phyloP scores from a whole-genome alignment of 2,888 invertebrate genomes.

The Metalampra italica region DNA sequence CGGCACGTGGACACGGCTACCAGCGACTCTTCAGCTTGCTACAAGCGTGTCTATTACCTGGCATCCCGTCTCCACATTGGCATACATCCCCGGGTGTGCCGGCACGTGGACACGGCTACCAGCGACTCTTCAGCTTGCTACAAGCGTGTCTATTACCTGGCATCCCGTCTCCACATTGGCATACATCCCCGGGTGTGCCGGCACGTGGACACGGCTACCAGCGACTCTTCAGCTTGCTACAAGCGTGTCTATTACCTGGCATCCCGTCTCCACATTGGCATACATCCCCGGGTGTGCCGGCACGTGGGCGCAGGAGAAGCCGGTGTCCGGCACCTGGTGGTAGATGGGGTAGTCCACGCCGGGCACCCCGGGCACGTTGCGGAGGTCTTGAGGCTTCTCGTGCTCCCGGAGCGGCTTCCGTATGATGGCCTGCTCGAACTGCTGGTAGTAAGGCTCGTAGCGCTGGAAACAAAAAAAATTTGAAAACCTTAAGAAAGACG shows the following conservation, averaged over 20 bases:
- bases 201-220: constrained; percentile 87
- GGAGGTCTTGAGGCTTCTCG: constrained; percentile 85
- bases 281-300: constrained; percentile 92
- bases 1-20: constrained; percentile 87
- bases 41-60: too few relatives aligned
- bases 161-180: constrained; percentile 94
- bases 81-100: constrained; percentile 91
- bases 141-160: too few relatives aligned
- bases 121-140: too few relatives aligned
- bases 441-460: constrained; percentile 50
- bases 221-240: too few relatives aligned
- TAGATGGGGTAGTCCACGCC: constrained; percentile 91
- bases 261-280: constrained; percentile 93
- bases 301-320: constrained; percentile 87
- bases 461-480: constrained; percentile 38
- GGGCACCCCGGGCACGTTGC: constrained; percentile 87
- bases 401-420: constrained; percentile 73
- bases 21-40: too few relatives aligned
- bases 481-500: too few relatives aligned
- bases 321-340: constrained; percentile 86
- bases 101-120: constrained; percentile 88
- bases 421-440: constrained; percentile 45
- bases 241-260: constrained; percentile 78
- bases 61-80: constrained; percentile 92
- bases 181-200: constrained; percentile 91